Conservation (phyloP, 1,140 invertebrate genomes). For the Phymorhynchus buccinoides region DNA sequence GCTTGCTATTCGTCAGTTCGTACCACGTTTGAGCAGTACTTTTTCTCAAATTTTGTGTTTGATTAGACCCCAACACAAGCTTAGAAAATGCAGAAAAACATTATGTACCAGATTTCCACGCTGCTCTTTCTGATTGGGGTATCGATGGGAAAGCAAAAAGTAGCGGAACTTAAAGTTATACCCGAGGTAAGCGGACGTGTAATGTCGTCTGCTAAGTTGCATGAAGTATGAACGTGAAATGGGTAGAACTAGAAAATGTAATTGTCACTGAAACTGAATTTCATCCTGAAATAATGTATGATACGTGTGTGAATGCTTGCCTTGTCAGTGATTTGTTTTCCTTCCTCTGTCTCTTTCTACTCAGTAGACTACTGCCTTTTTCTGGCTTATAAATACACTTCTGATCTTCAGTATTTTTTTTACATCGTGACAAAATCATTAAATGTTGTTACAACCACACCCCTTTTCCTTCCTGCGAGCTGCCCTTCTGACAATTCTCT, state of each 20-base stretch:
- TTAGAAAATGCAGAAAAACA: background rate
- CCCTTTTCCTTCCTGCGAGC: too few species aligned
- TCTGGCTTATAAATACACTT: background rate
- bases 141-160: slow-evolving; percentile 11
- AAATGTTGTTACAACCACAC: too few species aligned
- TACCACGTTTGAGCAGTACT: background rate
- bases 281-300: background rate
- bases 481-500: too few species aligned
- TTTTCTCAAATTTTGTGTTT: background rate
- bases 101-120: background rate
- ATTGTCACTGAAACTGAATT: background rate
- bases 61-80: background rate
- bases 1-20: background rate
- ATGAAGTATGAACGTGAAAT: background rate
- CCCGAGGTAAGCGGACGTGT: background rate
- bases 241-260: background rate
- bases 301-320: background rate
- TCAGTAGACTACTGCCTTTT: background rate
- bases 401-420: too few species aligned
- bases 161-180: slow-evolving; percentile 23
- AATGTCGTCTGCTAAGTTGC: background rate
- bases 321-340: background rate
- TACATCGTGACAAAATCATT: too few species aligned
- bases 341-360: background rate
- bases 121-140: background rate